Percentiles rank a stretch among this genome's conserved stretches.
Evolutionary conservation across 2,113 vertebrate species (phyloP).

Genomic region (Macrotis lagotis): DNA sequence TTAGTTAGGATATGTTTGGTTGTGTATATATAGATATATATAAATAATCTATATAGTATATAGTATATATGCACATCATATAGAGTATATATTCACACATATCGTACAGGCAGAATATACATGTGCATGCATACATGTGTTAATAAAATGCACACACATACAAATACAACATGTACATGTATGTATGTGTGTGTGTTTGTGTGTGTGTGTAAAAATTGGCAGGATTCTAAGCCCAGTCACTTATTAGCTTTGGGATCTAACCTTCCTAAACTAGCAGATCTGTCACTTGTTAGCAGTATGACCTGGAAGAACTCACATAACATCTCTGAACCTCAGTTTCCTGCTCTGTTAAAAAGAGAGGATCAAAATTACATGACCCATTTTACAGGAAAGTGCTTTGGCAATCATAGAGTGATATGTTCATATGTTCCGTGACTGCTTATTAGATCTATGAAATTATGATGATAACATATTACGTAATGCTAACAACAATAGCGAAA

Average conservation of each 20-base stretch:
- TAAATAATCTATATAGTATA: too few relatives aligned
- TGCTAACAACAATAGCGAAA: neutral
- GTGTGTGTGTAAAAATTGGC: too few relatives aligned
- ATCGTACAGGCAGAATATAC: neutral
- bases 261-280: neutral
- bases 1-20: neutral
- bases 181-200: neutral
- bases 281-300: neutral
- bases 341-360: neutral
- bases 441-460: neutral
- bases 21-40: neutral
- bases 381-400: neutral
- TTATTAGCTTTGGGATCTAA: neutral
- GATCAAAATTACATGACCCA: neutral
- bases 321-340: neutral
- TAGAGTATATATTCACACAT: too few relatives aligned
- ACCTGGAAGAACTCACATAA: neutral
- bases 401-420: too few relatives aligned
- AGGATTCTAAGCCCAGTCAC: neutral
- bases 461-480: neutral
- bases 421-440: neutral
- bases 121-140: neutral
- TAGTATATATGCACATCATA: too few relatives aligned
- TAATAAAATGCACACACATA: too few relatives aligned
- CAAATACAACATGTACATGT: neutral